Evolutionary conservation across 2,113 vertebrate genomes (phyloP).

Genomic region (human): GRCh38 chr4:14337001-14337500

Average conservation of each 20-base stretch:
- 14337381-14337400: background rate
- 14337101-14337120: background rate
- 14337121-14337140: background rate
- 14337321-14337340: background rate
- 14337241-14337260: background rate
- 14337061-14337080: background rate
- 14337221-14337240: background rate
- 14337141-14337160: background rate
- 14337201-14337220: background rate
- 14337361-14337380: background rate
- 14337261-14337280: background rate
- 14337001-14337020: conserved; percentile 6
- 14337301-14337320: background rate
- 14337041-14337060: background rate
- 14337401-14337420: background rate
- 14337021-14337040: background rate
- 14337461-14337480: background rate
- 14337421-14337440: background rate
- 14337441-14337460: background rate
- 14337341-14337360: background rate
- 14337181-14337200: background rate
- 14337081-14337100: background rate
- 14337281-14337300: background rate
- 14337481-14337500: background rate
- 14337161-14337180: background rate